Conservation (phyloP, 2,113 vertebrate genomes). For the Psittacus erithacus region DNA sequence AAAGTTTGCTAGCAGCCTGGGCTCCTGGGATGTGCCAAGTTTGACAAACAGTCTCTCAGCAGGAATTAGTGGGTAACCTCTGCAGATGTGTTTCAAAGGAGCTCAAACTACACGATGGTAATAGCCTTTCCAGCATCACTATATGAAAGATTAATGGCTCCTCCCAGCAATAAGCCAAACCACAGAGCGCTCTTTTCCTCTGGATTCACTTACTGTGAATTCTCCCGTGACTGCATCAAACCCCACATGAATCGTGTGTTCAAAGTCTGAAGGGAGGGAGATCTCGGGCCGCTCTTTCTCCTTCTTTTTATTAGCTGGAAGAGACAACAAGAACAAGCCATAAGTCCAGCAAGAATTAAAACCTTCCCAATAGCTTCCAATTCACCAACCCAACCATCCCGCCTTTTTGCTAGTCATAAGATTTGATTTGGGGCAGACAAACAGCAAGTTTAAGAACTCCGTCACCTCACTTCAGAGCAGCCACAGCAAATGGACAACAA, state of each 20-base stretch:
- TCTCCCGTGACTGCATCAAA: conserved; percentile 96
- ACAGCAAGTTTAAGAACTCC: not conserved
- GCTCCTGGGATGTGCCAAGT: not conserved
- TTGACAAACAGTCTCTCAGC: not conserved
- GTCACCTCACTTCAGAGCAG: not conserved
- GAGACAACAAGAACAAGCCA: not conserved
- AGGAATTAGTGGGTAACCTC: not conserved
- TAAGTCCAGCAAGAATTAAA: not conserved
- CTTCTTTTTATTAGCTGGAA: conserved; percentile 91
- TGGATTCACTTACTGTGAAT: conserved; percentile 87
- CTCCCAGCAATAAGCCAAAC: conserved; percentile 12
- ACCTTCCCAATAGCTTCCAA: not conserved
- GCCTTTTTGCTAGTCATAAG: not conserved
- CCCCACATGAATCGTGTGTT: conserved; percentile 96
- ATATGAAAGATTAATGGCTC: conserved; percentile 47
- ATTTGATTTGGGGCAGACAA: not conserved
- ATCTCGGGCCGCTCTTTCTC: conserved; percentile 90
- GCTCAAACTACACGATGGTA: not conserved
- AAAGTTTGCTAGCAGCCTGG: not conserved
- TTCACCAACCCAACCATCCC: not conserved
- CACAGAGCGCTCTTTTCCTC: not conserved
- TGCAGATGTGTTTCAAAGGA: not conserved
- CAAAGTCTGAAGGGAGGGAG: conserved; percentile 96
- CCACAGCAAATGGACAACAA: not conserved
- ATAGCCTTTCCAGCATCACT: not conserved